Conservation (phyloP, 1,140 invertebrate genomes). For the Coenobita brevimanus region DNA sequence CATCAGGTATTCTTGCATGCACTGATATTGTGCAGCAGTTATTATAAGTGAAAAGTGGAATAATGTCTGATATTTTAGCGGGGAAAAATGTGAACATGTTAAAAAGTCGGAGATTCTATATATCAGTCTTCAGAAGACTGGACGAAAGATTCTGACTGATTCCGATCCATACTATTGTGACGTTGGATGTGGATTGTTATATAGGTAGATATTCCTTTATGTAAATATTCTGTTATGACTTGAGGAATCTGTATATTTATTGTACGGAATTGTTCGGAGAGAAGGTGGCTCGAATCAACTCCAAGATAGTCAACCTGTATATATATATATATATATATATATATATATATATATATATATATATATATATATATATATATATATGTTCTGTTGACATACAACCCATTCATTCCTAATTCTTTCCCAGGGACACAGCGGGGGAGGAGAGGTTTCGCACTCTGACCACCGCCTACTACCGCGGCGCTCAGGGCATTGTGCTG, state of each 20-base stretch:
- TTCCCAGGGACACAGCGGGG: slow-evolving; percentile 78
- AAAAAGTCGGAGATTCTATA: too few relatives aligned
- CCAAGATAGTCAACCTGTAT: neutral
- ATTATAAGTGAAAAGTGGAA: too few relatives aligned
- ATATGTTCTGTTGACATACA: too few relatives aligned
- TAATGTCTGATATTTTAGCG: too few relatives aligned
- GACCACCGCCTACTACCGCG: slow-evolving; percentile 90
- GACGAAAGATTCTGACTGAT: too few relatives aligned
- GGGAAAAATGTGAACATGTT: too few relatives aligned
- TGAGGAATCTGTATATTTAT: neutral
- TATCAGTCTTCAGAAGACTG: too few relatives aligned
- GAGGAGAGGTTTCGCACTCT: slow-evolving; percentile 87
- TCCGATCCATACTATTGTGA: too few relatives aligned
- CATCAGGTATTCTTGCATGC: too few relatives aligned
- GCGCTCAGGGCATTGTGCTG: slow-evolving; percentile 89
- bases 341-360: slow-evolving; percentile 19
- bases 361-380: slow-evolving; percentile 9
- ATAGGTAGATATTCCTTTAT: neutral
- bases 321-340: slow-evolving; percentile 13
- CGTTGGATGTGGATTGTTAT: too few relatives aligned
- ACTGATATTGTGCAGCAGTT: too few relatives aligned
- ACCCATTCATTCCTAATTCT: slow-evolving; percentile 23
- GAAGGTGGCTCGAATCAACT: neutral
- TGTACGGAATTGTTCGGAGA: neutral
- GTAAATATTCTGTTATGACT: neutral